Evolutionary conservation across 2,888 invertebrate genomes (phyloP).

Genomic region (Drosophila mimetica): DNA sequence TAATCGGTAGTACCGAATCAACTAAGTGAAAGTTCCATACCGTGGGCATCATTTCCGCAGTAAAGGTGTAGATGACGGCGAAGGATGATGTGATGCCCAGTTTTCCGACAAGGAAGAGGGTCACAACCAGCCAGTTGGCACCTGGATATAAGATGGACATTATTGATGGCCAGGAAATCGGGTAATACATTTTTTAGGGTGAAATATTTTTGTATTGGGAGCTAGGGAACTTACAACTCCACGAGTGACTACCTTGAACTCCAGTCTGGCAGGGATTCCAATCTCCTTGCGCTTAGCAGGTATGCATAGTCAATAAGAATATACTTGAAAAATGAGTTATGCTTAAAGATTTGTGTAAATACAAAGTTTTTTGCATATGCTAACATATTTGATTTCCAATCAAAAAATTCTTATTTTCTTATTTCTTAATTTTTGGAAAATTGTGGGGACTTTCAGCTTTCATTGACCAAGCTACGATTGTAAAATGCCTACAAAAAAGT

Average conservation of each 20-base stretch:
- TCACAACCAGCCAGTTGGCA: conserved; percentile 85
- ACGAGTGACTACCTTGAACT: conserved; percentile 4
- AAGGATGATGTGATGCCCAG: conserved; percentile 88
- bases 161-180: neutral
- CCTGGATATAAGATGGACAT: conserved; percentile 72
- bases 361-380: too few relatives aligned
- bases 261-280: neutral
- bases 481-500: too few relatives aligned
- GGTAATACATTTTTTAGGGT: neutral
- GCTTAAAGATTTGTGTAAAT: neutral
- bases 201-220: neutral
- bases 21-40: conserved; percentile 46
- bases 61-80: conserved; percentile 87
- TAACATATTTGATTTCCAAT: too few relatives aligned
- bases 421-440: too few relatives aligned
- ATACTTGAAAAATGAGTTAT: neutral
- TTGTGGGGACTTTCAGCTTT: too few relatives aligned
- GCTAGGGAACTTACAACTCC: neutral
- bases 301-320: neutral
- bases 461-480: too few relatives aligned
- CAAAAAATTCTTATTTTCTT: too few relatives aligned
- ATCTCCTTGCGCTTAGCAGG: conserved; percentile 10
- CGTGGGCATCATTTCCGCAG: conserved; percentile 85
- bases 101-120: conserved; percentile 87
- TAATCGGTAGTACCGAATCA: neutral